Evolutionary conservation across 2,113 vertebrate species (phyloP), one percentile per base, ranked within the genome.

Genomic region (Nesoenas mayeri): DNA sequence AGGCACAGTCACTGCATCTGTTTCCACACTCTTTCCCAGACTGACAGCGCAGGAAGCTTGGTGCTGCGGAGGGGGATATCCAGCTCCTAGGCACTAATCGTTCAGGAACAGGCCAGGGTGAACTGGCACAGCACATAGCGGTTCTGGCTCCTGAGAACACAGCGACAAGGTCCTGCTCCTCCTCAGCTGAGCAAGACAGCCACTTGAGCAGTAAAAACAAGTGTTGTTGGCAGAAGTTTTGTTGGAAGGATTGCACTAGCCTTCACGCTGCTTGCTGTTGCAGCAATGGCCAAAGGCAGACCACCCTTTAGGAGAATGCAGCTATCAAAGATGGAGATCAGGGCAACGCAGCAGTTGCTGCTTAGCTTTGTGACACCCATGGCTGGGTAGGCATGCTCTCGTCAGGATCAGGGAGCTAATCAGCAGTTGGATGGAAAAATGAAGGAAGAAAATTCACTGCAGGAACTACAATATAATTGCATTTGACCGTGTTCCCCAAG

Each of bases 1-100:
- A 89, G 48, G 21, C 26, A 8, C 19, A n/a, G 58, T 66, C 13
- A 2, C 47, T 12, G 2, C 77, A 72, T 77, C 74, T 77, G 15
- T 71, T 62, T 51, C 53, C 70, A 34, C 70, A 78, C 34, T 47
- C 40, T 56, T 56, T 77, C 34, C 47, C 28, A 72, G 80, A 61
- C 85, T 62, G 40, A 77, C 75, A 72, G 40, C 40, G 57, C 58
- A 89, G 65, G 70, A 94, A 89, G 54, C 40, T 78, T 51, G 42
- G 65, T 67, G 60, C 47, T 51, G 28, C n/a, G 65, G 25, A 73
- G 20, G 57, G 9, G 34, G 10, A 72, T 78, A 53, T 73, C 20
- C 71, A 87, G 47, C 74, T 85, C 56, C 32, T 12, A n/a, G 40
- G 4, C n/a, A 24, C 50, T 69, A 47, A 53, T 74, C 34, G 15